These are phyloP conservation scores for Tapirus indicus DNA, from an alignment of 2,797 vertebrate species.

Conservation along the genomic window DNA sequence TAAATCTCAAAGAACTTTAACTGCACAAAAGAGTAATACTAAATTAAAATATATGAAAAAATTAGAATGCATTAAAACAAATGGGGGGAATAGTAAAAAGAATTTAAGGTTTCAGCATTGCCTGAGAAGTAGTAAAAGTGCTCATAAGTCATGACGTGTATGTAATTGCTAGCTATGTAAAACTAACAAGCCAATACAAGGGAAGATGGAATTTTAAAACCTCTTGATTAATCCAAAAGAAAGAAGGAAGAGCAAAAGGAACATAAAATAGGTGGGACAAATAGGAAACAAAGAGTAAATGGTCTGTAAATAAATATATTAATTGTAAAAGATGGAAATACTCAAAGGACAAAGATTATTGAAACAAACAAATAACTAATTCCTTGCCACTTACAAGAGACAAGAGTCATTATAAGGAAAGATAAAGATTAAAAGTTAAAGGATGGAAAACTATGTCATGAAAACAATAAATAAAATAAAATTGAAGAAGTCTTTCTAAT, in stretches of 20 bases:
- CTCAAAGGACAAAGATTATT: neutral
- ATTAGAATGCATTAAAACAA: neutral
- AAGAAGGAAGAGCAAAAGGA: neutral
- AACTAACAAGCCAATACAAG: neutral
- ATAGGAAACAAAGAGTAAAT: neutral
- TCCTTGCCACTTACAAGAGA: neutral
- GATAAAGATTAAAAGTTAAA: neutral
- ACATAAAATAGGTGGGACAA: neutral
- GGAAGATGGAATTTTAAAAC: neutral
- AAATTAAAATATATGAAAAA: neutral
- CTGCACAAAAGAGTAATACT: neutral
- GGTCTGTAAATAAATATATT: neutral
- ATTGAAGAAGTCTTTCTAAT: neutral
- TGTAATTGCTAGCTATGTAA: neutral
- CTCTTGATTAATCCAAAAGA: neutral
- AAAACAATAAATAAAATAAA: neutral
- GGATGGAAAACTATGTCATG: neutral
- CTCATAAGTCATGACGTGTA: neutral
- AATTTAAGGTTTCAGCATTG: neutral
- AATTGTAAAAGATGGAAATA: neutral
- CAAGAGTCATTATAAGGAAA: neutral
- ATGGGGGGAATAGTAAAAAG: neutral
- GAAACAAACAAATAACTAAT: neutral
- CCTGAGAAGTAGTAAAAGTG: neutral
- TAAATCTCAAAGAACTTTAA: neutral